These are phyloP conservation scores for Pseudeuparius sepicola DNA, from an alignment of 2,888 invertebrate genomes.

Conservation along the genomic window DNA sequence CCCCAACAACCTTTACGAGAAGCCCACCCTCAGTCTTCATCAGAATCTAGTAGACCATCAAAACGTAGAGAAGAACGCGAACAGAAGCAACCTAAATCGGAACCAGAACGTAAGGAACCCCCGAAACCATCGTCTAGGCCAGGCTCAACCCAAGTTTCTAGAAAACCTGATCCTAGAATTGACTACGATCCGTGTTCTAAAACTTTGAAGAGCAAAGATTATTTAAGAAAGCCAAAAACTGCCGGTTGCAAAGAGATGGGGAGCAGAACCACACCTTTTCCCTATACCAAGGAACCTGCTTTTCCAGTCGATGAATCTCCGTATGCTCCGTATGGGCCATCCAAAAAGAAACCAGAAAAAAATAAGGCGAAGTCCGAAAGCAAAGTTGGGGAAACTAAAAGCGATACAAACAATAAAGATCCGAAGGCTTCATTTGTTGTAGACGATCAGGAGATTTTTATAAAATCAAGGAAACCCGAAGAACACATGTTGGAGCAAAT, in stretches of 20 bases:
- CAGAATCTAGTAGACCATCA: too few relatives aligned
- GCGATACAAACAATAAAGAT: not conserved
- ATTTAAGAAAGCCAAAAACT: not conserved
- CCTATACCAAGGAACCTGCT: not conserved
- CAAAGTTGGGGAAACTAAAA: not conserved
- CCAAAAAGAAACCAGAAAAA: not conserved
- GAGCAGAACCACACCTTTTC: not conserved
- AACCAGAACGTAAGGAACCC: too few relatives aligned
- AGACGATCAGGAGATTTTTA: too few relatives aligned
- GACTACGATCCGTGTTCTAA: slow-evolving; percentile 6
- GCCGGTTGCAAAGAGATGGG: not conserved
- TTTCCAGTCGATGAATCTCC: not conserved
- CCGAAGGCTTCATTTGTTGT: too few relatives aligned
- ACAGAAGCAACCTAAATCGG: too few relatives aligned
- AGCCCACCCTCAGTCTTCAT: too few relatives aligned
- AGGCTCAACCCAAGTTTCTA: too few relatives aligned
- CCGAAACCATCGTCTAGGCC: too few relatives aligned
- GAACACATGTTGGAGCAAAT: not conserved
- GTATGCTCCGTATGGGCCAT: not conserved
- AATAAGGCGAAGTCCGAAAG: not conserved
- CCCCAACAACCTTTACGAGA: too few relatives aligned
- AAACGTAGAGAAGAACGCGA: too few relatives aligned
- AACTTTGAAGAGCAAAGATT: slow-evolving; percentile 8
- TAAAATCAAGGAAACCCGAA: too few relatives aligned
- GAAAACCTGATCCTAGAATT: not conserved